Percentiles rank a stretch among this genome's conserved stretches.
These are phyloP conservation scores for Hirtodrosophila trivittata DNA, from an alignment of 2,888 invertebrate species.

Conservation along the genomic window DNA sequence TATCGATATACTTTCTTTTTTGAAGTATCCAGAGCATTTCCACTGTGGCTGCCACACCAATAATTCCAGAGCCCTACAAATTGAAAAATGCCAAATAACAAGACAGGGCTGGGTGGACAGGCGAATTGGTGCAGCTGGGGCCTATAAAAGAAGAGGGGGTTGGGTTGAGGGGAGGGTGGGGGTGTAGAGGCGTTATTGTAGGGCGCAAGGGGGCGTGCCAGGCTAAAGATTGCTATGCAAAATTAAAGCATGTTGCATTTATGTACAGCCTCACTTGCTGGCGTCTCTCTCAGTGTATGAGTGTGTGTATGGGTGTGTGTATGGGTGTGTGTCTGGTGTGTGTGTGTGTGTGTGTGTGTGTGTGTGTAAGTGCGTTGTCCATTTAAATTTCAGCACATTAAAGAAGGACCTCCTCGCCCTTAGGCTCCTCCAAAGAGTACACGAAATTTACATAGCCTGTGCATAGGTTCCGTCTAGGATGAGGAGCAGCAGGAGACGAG, in stretches of 20 bases:
- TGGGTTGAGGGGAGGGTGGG: not conserved
- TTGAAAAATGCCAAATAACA: constrained; percentile 62
- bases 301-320: not conserved
- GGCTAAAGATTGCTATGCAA: constrained; percentile 47
- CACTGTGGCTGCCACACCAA: constrained; percentile 20
- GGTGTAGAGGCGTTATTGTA: constrained; percentile 20
- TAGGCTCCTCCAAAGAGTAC: constrained; percentile 20
- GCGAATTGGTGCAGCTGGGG: not conserved
- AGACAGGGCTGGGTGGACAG: constrained; percentile 20
- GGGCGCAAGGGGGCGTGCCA: constrained; percentile 31
- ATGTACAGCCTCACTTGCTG: constrained; percentile 13
- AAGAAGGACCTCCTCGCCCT: constrained; percentile 36
- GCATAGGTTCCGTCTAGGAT: constrained; percentile 7
- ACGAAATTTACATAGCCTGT: constrained; percentile 51
- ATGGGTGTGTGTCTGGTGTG: not conserved
- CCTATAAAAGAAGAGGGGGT: not conserved
- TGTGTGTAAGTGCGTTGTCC: constrained; percentile 51
- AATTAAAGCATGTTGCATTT: constrained; percentile 61
- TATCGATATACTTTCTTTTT: too few species aligned
- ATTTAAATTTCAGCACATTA: constrained; percentile 69
- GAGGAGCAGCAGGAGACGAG: too few species aligned
- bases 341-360: not conserved
- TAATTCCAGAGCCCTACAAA: constrained; percentile 39
- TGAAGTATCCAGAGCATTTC: not conserved
- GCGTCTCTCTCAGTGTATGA: not conserved